phyloP scores from a whole-genome alignment of 2,113 vertebrate genomes.

The Pomatorhinus ruficollis region DNA sequence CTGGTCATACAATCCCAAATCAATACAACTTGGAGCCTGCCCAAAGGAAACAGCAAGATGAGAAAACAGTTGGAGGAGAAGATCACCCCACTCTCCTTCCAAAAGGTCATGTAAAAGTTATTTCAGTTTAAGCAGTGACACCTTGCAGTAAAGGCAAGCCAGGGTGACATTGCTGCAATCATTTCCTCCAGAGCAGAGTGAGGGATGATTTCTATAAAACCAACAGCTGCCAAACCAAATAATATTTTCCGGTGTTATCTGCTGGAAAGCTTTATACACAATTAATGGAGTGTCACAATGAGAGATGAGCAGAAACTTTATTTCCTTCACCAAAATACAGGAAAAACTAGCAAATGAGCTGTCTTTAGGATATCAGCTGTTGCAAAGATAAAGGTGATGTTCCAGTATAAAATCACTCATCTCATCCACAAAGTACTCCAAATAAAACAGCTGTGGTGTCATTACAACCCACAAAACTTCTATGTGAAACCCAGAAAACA shows the following conservation, averaged over 20 bases:
- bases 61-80: background rate
- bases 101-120: background rate
- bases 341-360: background rate
- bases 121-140: background rate
- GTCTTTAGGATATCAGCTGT: background rate
- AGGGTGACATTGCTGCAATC: background rate
- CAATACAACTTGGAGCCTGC: background rate
- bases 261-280: background rate
- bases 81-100: background rate
- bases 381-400: background rate
- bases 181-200: background rate
- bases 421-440: background rate
- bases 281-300: background rate
- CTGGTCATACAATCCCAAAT: background rate
- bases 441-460: accelerated
- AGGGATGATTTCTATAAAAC: background rate
- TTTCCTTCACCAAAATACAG: background rate
- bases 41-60: background rate
- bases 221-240: background rate
- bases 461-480: background rate
- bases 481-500: background rate
- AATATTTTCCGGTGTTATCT: background rate
- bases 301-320: background rate
- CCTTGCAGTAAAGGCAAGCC: background rate
- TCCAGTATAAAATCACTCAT: background rate